phyloP scores from a whole-genome alignment of 2,113 vertebrate genomes.

The Callopanchax toddi region DNA sequence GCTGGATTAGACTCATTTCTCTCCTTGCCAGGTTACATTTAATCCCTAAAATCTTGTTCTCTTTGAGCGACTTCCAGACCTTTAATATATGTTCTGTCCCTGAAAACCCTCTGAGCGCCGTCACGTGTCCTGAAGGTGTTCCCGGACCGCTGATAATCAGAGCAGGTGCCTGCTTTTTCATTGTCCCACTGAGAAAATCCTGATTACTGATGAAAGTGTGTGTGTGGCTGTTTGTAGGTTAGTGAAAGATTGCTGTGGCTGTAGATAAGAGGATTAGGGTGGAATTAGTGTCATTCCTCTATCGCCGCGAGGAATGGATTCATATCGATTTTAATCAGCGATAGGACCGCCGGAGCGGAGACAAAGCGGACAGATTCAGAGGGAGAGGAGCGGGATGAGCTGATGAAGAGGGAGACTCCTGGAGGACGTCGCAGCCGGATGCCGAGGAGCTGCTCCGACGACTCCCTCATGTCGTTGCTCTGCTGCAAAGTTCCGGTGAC shows the following conservation, averaged over 20 bases:
- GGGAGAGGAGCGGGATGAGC: constrained; percentile 1
- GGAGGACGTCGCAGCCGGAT: constrained; percentile 3
- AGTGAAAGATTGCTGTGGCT: constrained; percentile 75
- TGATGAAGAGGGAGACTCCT: constrained; percentile 12
- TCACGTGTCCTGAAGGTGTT: constrained; percentile 40
- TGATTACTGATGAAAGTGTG: constrained; percentile 61
- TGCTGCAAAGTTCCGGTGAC: neutral
- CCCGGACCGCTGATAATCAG: constrained; percentile 35
- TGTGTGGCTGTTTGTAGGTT: constrained; percentile 70
- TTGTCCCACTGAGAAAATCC: constrained; percentile 55
- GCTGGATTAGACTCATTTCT: constrained; percentile 35
- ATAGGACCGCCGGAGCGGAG: constrained; percentile 36
- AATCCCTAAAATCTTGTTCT: constrained; percentile 23
- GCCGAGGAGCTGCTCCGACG: constrained; percentile 9
- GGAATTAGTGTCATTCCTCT: constrained; percentile 81
- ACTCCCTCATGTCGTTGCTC: neutral
- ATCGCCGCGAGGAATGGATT: constrained; percentile 66
- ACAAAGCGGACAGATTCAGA: constrained; percentile 25
- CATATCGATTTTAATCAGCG: constrained; percentile 79
- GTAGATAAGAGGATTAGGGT: constrained; percentile 77
- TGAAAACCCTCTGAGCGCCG: neutral
- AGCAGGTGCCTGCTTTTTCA: constrained; percentile 59
- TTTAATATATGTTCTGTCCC: neutral
- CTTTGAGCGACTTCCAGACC: constrained; percentile 23
- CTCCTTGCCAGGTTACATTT: constrained; percentile 35